Conservation (phyloP, 2,797 vertebrate genomes). For the Helicolenus hilgendorfi region DNA sequence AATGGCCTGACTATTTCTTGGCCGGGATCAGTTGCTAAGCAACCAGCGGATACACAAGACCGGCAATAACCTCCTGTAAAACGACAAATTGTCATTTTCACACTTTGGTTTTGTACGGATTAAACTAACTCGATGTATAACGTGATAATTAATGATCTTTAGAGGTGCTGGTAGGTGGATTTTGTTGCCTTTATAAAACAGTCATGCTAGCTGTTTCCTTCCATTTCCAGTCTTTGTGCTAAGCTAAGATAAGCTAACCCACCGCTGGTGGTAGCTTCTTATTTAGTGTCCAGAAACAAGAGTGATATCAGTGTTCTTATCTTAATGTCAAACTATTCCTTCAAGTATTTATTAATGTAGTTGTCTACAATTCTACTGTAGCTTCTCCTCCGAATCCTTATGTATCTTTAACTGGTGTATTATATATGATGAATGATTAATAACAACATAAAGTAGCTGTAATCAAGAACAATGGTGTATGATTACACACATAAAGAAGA, state of each 20-base stretch:
- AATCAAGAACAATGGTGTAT: neutral
- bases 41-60: neutral
- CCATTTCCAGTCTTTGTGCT: neutral
- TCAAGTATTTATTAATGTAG: neutral
- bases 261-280: neutral
- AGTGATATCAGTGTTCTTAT: neutral
- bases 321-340: neutral
- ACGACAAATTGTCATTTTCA: neutral
- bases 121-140: neutral
- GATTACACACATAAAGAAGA: neutral
- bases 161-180: neutral
- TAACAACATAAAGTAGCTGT: neutral
- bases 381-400: neutral
- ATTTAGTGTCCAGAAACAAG: neutral
- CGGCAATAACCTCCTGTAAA: neutral
- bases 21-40: neutral
- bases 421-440: neutral
- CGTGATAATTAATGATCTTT: neutral
- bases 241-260: neutral
- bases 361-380: neutral
- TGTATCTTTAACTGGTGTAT: neutral
- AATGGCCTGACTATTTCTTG: too few relatives aligned
- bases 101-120: neutral
- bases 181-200: neutral
- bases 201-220: neutral